Percentiles rank a stretch among this genome's conserved stretches.
Conservation (phyloP, 2,888 invertebrate genomes). For the Thymelicus sylvestris region DNA sequence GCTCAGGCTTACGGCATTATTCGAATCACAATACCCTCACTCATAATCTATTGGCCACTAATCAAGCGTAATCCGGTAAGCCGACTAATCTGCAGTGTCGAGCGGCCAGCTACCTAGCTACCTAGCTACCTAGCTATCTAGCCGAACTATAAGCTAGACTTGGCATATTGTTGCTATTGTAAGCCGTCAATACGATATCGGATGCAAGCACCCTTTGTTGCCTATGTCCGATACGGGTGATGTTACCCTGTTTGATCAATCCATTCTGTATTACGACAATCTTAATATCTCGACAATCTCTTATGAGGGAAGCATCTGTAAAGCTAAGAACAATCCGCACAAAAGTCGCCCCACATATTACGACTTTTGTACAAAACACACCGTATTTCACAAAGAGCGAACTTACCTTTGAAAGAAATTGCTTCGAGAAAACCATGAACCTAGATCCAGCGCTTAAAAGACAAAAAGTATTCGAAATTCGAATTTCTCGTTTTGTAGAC, state of each 20-base stretch:
- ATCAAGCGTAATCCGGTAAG: conserved; percentile 63
- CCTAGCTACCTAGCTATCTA: neutral
- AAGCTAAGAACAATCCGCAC: conserved; percentile 4
- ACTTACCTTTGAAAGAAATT: conserved; percentile 31
- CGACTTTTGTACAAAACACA: conserved; percentile 16
- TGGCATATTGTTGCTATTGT: conserved; percentile 25
- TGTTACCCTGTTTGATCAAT: conserved; percentile 1
- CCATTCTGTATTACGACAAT: neutral
- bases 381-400: conserved; percentile 17
- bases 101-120: conserved; percentile 18
- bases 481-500: conserved; percentile 26
- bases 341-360: conserved; percentile 9
- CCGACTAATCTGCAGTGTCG: conserved; percentile 47
- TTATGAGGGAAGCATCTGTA: neutral
- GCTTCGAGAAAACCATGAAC: conserved; percentile 19
- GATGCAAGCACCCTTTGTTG: conserved; percentile 13
- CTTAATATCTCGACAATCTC: neutral
- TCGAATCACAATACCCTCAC: conserved; percentile 43
- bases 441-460: conserved; percentile 23
- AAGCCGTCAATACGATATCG: conserved; percentile 19
- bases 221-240: neutral
- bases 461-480: conserved; percentile 15
- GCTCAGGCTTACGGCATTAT: conserved; percentile 31
- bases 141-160: conserved; percentile 8
- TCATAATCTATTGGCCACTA: conserved; percentile 55